Evolutionary conservation across 2,797 vertebrate genomes (phyloP).

Genomic region (Dryobates pubescens): DNA sequence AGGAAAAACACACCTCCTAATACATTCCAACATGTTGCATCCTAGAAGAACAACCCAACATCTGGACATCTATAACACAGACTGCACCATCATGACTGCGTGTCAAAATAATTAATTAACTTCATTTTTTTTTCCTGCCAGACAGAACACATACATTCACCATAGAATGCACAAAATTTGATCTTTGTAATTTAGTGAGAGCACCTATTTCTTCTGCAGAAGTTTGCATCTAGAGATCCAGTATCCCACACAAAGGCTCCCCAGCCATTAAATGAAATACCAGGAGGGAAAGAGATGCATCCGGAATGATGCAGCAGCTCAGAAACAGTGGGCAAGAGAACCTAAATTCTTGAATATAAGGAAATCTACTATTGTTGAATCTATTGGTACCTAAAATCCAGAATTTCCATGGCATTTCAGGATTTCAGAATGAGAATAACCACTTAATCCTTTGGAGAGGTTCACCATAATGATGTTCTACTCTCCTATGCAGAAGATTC

Average conservation of each 20-base stretch:
- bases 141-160: neutral
- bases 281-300: neutral
- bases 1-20: constrained; percentile 43
- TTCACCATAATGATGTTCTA: neutral
- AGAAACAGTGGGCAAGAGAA: neutral
- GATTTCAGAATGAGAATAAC: neutral
- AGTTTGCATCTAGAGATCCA: neutral
- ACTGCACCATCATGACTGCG: neutral
- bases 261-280: neutral
- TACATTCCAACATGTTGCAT: constrained; percentile 34
- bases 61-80: constrained; percentile 3
- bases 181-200: neutral
- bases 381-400: neutral
- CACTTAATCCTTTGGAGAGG: neutral
- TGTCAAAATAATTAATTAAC: constrained; percentile 42
- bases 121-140: constrained; percentile 1
- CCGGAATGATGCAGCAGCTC: neutral
- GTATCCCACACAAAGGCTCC: neutral
- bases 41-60: constrained; percentile 47
- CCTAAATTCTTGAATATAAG: neutral
- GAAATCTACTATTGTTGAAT: neutral
- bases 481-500: neutral
- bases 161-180: neutral
- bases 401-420: constrained; percentile 2
- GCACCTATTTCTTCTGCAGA: neutral